Conservation (phyloP, 2,797 vertebrate genomes). For the Spinus olivaceus region DNA sequence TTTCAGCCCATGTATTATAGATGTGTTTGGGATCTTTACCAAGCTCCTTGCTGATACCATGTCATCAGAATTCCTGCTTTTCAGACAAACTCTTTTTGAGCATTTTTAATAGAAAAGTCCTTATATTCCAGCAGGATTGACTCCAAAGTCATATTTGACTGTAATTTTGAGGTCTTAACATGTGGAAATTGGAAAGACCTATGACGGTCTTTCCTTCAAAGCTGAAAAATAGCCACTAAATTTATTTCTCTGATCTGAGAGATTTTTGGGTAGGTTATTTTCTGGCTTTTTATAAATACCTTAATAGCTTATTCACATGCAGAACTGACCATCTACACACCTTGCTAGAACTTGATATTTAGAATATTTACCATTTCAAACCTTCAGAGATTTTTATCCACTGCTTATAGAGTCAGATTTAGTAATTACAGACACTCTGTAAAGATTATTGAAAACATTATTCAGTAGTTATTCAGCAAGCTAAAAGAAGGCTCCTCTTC, state of each 20-base stretch:
- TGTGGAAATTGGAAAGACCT: neutral
- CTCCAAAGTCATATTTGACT: neutral
- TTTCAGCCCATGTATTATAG: conserved; percentile 52
- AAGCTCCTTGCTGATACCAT: conserved; percentile 6
- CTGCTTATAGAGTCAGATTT: neutral
- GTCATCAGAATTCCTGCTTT: conserved; percentile 17
- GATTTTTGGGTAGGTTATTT: neutral
- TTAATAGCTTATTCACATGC: neutral
- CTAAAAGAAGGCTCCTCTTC: neutral
- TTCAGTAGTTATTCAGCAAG: neutral
- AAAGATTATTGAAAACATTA: neutral
- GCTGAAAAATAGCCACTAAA: neutral
- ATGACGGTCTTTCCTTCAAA: neutral
- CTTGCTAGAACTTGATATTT: neutral
- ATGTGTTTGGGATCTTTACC: conserved; percentile 47
- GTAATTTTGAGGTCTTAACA: conserved; percentile 14
- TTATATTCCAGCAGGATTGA: neutral
- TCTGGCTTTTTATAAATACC: neutral
- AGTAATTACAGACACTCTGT: neutral
- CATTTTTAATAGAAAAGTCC: neutral
- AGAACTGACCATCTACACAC: neutral
- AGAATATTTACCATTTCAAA: conserved; percentile 1
- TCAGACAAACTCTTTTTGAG: neutral
- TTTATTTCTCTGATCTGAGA: conserved; percentile 21
- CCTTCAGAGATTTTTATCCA: neutral